Conservation (phyloP, 2,113 vertebrate species). For the Oreotrochilus melanogaster region DNA sequence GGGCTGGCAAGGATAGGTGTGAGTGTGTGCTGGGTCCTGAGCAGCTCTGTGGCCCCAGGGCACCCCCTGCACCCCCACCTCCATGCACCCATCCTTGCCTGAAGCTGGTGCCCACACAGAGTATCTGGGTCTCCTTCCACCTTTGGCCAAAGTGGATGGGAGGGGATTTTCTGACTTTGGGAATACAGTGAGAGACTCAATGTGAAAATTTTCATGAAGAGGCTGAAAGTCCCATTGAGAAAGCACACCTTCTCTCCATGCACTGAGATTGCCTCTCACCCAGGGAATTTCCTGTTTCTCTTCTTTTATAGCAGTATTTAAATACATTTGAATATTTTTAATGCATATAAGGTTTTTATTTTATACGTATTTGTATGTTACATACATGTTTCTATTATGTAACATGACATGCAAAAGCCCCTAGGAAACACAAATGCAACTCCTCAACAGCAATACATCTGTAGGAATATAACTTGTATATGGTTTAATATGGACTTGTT, state of each 20-base stretch:
- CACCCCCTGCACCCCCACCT: not conserved
- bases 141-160: rapidly evolving
- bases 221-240: not conserved
- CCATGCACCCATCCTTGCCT: too few relatives aligned
- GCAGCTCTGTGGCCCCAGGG: too few relatives aligned
- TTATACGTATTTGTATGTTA: not conserved
- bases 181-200: rapidly evolving
- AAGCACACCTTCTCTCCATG: not conserved
- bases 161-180: not conserved
- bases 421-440: not conserved
- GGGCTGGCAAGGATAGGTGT: rapidly evolving
- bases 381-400: not conserved
- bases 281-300: not conserved
- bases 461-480: not conserved
- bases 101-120: not conserved
- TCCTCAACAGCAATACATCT: not conserved
- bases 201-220: rapidly evolving
- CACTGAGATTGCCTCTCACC: not conserved
- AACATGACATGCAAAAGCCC: not conserved
- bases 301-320: not conserved
- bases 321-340: not conserved
- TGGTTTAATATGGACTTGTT: not conserved
- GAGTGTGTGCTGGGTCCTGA: rapidly evolving
- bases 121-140: not conserved
- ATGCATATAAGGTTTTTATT: not conserved